phyloP scores from a whole-genome alignment of 2,113 vertebrate species.

The Orycteropus afer region DNA sequence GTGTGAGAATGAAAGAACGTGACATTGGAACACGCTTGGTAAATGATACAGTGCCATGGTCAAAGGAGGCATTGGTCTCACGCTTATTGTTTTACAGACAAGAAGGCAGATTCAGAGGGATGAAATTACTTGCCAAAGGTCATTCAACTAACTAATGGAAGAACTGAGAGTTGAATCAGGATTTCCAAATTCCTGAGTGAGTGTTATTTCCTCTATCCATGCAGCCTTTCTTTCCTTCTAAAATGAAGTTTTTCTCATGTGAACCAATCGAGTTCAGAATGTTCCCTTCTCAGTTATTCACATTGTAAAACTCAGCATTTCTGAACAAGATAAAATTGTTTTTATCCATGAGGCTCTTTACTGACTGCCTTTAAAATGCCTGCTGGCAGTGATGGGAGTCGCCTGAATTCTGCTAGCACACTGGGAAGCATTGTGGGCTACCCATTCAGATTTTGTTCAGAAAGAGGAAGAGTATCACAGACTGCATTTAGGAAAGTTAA shows the following conservation, averaged over 20 bases:
- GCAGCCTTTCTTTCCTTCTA: not conserved
- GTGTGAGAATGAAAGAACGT: not conserved
- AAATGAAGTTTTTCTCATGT: not conserved
- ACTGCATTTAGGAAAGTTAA: not conserved
- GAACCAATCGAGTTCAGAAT: not conserved
- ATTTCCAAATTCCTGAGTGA: not conserved
- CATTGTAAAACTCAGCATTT: conserved; percentile 31
- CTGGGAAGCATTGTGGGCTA: not conserved
- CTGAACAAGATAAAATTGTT: not conserved
- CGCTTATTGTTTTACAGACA: not conserved
- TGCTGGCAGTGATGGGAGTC: not conserved
- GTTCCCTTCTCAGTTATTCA: not conserved
- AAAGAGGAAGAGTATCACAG: not conserved
- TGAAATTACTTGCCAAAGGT: not conserved
- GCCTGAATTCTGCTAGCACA: not conserved
- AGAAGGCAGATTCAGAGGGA: not conserved
- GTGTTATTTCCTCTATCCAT: not conserved
- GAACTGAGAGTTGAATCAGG: not conserved
- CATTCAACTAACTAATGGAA: not conserved
- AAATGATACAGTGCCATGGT: not conserved
- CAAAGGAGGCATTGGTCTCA: not conserved
- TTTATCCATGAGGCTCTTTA: not conserved
- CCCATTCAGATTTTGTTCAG: not conserved
- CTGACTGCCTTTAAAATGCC: not conserved
- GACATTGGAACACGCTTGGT: not conserved